Base-by-base conservation (phyloP, 2,113 vertebrate species). In the Psettodes erumei region DNA sequence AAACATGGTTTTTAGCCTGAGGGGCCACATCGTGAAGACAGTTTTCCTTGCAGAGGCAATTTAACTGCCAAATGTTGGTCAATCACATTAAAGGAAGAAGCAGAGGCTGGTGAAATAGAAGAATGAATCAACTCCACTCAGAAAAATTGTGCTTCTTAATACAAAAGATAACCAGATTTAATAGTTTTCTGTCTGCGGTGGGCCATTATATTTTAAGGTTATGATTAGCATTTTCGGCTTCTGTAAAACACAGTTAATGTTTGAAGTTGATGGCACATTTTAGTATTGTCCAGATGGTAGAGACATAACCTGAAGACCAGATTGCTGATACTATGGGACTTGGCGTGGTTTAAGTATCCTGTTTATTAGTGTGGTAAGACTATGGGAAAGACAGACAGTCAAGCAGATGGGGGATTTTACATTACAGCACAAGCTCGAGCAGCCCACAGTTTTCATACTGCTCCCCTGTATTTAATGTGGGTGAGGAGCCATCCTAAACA, bases 351-450 rank as follows among this genome's bases (percentile, higher is more conserved):
- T 71, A 25, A 53, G 19, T 68, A 50, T 16, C 21, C 21, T n/a
- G 48, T 35, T 50, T 25, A 15, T 69, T 62, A 48, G 75, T 47
- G 38, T 32, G 27, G 48, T 53, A 25, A 65, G 62, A 56, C 51
- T 19, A 30, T 56, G 32, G 56, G 19, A 45, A 66, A 63, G 61
- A 58, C 54, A 72, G 65, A 64, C 13, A 58, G 42, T 59, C 38
- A 60, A 68, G 47, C 71, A 85, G 75, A 71, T 81, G 76, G 58
- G 54, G 4, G 70, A n/a, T 58, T 85, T 84, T 69, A 62, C 58
- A 69, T 59, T 48, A 67, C 40, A 67, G 66, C 71, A 53, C 63
- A 35, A 73, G 50, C 38, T 37, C 7, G 40, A 81, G 50, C 65
- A 65, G 77, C 62, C 76, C 82, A 88, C 72, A 75, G 77, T 61